Conservation (phyloP, 1,140 invertebrate species). For the Metaphire vulgaris region DNA sequence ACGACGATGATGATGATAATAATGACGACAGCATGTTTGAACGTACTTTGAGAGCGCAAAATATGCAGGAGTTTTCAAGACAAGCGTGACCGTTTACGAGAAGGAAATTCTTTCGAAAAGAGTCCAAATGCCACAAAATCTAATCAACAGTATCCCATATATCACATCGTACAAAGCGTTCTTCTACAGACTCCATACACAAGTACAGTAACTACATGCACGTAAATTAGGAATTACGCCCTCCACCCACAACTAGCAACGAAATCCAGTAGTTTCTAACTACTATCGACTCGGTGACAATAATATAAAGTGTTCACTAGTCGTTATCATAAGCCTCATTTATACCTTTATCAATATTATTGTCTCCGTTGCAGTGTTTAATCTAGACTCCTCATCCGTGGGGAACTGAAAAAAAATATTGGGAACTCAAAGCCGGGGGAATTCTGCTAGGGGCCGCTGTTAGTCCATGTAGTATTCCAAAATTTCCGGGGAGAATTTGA, state of each 20-base stretch:
- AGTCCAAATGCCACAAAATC: not conserved
- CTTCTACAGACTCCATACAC: not conserved
- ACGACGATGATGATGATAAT: not conserved
- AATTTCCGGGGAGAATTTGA: too few relatives aligned
- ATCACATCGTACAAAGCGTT: not conserved
- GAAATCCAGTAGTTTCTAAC: not conserved
- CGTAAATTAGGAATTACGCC: not conserved
- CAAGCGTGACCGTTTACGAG: not conserved
- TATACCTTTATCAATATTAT: too few relatives aligned
- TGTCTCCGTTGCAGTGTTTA: too few relatives aligned
- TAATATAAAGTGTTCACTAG: not conserved
- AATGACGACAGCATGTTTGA: not conserved
- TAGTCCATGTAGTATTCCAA: too few relatives aligned
- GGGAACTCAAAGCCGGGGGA: too few relatives aligned
- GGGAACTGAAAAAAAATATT: too few relatives aligned
- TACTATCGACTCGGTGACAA: not conserved
- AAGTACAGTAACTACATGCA: not conserved
- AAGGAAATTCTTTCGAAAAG: not conserved
- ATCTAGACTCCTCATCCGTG: too few relatives aligned
- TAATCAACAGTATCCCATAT: not conserved
- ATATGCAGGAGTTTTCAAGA: not conserved
- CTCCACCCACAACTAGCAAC: not conserved
- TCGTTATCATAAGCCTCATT: not conserved
- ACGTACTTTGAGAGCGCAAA: not conserved
- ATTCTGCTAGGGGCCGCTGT: too few relatives aligned